Conservation (phyloP, 2,113 vertebrate genomes). For the Strix aluco region DNA sequence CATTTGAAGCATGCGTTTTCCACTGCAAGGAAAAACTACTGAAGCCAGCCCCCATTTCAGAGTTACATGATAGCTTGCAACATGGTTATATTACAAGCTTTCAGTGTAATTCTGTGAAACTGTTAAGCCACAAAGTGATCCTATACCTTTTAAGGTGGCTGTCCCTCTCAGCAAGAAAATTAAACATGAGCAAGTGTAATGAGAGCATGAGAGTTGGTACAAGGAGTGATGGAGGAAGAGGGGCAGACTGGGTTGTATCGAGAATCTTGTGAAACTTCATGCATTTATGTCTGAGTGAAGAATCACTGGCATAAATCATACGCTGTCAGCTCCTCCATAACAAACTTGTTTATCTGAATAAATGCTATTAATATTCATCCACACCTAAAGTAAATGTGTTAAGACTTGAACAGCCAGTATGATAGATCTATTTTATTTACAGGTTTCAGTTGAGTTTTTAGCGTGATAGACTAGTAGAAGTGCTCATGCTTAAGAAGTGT, state of each 20-base stretch:
- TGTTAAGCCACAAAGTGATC: background rate
- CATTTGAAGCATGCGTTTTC: no score
- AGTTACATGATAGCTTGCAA: background rate
- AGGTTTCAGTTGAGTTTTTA: background rate
- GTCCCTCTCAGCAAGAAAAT: background rate
- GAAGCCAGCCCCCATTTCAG: background rate
- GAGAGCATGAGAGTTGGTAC: background rate
- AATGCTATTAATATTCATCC: background rate
- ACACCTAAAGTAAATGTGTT: background rate
- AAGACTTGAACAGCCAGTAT: background rate
- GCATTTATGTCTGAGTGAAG: background rate
- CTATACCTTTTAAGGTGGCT: background rate
- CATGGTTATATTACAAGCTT: background rate
- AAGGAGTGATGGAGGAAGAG: background rate
- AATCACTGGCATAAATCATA: background rate
- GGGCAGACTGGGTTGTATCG: rapidly evolving
- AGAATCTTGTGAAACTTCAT: background rate
- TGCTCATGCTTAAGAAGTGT: background rate
- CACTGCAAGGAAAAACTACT: no score
- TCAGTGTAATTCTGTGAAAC: background rate
- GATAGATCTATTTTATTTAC: background rate
- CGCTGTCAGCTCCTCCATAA: background rate
- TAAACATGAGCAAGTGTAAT: background rate
- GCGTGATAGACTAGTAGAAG: background rate
- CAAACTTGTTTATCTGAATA: background rate